Evolutionary conservation across 2,797 vertebrate genomes (phyloP).

Genomic region (Hydrocynus forskahlii): DNA sequence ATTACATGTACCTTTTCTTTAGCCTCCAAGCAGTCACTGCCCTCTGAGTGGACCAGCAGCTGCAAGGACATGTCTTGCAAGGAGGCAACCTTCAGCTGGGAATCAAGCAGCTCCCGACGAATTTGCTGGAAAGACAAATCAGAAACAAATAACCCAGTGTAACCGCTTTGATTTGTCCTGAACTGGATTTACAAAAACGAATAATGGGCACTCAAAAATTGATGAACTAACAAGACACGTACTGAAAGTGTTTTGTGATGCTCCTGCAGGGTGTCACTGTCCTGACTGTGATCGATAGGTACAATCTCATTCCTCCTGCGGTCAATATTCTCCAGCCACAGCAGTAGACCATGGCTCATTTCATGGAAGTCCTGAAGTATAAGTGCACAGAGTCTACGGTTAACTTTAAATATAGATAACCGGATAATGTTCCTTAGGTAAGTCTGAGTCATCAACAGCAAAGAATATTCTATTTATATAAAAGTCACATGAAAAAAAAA

Average conservation of each 20-base stretch:
- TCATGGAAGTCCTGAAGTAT: conserved; percentile 92
- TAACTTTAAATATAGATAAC: neutral
- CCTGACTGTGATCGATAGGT: conserved; percentile 79
- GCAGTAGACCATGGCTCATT: conserved; percentile 92
- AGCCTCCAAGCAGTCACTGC: conserved; percentile 92
- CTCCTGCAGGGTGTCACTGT: conserved; percentile 80
- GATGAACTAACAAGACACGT: neutral
- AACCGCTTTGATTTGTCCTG: neutral
- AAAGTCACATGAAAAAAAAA: too few relatives aligned
- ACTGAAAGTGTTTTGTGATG: conserved; percentile 75
- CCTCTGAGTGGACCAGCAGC: conserved; percentile 86
- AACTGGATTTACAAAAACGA: conserved; percentile 5
- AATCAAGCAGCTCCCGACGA: conserved; percentile 88
- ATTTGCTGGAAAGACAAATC: conserved; percentile 84
- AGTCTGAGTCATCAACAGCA: neutral
- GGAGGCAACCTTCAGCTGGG: conserved; percentile 88
- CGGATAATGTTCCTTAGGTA: neutral
- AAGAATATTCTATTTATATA: too few relatives aligned
- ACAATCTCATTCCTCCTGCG: conserved; percentile 92
- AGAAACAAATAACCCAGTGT: neutral
- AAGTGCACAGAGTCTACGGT: neutral
- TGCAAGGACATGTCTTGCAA: conserved; percentile 96
- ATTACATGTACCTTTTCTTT: conserved; percentile 98
- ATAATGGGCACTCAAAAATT: neutral
- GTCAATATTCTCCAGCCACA: conserved; percentile 99